Conservation (phyloP, 53 echinoderm and acorn worm genomes). For the Apostichopus leukothele region DNA sequence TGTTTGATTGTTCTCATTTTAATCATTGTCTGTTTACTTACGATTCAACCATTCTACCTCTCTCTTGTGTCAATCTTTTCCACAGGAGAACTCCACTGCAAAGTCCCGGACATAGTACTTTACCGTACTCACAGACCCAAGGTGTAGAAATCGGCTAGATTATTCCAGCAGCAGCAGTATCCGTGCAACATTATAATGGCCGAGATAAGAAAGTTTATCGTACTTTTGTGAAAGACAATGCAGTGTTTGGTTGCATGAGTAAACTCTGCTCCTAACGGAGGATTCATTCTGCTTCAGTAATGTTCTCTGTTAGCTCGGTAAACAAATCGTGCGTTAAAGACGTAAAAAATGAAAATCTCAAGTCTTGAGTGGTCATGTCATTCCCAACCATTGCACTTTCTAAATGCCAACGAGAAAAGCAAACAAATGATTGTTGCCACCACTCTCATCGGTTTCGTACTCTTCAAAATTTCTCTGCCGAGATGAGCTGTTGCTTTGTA, state of each 20-base stretch:
- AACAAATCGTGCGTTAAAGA: not conserved
- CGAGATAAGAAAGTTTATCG: no score
- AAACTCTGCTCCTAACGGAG: no score
- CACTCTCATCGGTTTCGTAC: no score
- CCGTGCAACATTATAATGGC: no score
- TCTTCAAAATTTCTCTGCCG: no score
- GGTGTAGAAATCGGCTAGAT: not conserved
- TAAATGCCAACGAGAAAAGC: not conserved
- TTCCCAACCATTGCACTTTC: not conserved
- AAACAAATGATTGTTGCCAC: no score
- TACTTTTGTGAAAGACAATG: no score
- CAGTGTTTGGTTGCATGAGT: no score
- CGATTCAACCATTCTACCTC: not conserved
- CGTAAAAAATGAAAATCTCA: not conserved
- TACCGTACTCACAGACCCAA: not conserved
- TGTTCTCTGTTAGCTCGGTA: not conserved
- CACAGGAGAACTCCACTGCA: no score
- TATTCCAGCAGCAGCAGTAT: not conserved
- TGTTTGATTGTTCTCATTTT: constrained; percentile 1
- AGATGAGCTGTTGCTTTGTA: no score
- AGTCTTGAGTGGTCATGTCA: not conserved
- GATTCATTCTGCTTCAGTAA: not conserved
- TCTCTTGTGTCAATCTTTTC: not conserved
- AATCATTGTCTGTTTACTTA: not conserved
- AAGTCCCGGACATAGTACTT: not conserved